phyloP scores from a whole-genome alignment of 2,888 invertebrate genomes.

The Amphipoea lucens region DNA sequence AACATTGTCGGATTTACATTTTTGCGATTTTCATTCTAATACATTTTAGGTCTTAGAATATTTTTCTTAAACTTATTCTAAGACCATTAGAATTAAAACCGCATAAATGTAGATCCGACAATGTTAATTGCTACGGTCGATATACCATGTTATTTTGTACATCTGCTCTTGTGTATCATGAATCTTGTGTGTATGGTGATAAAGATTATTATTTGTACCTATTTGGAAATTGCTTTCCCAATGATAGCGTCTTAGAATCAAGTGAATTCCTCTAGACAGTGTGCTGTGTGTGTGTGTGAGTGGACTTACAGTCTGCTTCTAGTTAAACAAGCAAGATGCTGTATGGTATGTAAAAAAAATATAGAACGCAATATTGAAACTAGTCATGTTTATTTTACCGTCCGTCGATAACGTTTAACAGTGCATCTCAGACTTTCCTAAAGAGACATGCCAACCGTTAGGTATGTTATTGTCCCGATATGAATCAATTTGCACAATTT shows the following conservation, averaged over 20 bases:
- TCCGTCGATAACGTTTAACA: background rate
- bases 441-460: background rate
- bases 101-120: no score
- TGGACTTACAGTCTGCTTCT: background rate
- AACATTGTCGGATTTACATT: no score
- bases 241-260: background rate
- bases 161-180: no score
- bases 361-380: background rate
- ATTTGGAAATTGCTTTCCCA: background rate
- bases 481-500: background rate
- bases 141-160: no score
- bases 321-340: background rate
- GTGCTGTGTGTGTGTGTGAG: no score
- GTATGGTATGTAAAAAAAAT: background rate
- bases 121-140: no score
- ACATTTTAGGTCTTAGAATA: no score
- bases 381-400: background rate
- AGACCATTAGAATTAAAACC: no score
- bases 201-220: background rate
- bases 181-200: no score
- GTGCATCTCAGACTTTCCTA: background rate
- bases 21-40: no score
- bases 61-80: no score
- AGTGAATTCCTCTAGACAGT: background rate
- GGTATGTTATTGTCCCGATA: no score